Conservation (phyloP, 2,888 invertebrate genomes). For the Noctua comes region DNA sequence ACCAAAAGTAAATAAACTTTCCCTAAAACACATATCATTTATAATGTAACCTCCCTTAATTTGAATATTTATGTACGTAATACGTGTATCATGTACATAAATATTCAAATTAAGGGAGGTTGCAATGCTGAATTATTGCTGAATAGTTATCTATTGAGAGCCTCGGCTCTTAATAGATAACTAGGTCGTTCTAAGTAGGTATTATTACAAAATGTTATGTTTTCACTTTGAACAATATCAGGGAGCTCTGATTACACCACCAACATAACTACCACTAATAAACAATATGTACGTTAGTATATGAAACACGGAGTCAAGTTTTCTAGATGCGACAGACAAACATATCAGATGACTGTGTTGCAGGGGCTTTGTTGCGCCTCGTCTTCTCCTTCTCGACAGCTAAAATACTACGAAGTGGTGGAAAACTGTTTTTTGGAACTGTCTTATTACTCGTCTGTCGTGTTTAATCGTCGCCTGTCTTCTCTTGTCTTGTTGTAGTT, state of each 20-base stretch:
- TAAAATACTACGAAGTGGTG: neutral
- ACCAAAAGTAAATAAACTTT: neutral
- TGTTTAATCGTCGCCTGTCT: neutral
- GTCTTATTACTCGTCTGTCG: neutral
- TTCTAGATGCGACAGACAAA: slow-evolving; percentile 3
- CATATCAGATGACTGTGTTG: neutral
- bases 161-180: neutral
- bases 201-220: slow-evolving; percentile 33
- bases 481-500: too few relatives aligned
- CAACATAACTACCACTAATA: slow-evolving; percentile 22
- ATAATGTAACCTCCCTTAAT: neutral
- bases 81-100: too few relatives aligned
- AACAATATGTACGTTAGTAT: slow-evolving; percentile 20
- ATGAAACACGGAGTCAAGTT: neutral
- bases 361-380: neutral
- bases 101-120: too few relatives aligned
- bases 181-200: slow-evolving; percentile 7
- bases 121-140: too few relatives aligned
- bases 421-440: neutral
- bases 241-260: slow-evolving; percentile 34
- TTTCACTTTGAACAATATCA: slow-evolving; percentile 43
- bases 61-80: neutral
- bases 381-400: neutral
- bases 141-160: too few relatives aligned
- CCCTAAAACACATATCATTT: neutral